phyloP scores from a whole-genome alignment of 2,888 invertebrate species.

The Phortica magna region DNA sequence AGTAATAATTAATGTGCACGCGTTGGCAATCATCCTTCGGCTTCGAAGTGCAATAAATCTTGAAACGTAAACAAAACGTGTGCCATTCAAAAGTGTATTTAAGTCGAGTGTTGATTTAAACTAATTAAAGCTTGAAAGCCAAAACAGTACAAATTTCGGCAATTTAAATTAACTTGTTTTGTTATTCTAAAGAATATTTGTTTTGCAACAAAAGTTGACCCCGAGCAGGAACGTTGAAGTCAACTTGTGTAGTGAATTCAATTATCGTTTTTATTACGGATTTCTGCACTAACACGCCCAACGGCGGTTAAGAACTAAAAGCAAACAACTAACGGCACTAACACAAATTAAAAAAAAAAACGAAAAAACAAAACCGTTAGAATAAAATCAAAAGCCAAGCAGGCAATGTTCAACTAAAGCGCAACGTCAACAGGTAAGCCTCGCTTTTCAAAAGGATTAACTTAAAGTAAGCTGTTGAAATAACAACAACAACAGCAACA shows the following conservation, averaged over 20 bases:
- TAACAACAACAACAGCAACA: constrained; percentile 51
- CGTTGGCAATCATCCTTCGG: background rate
- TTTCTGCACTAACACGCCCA: background rate
- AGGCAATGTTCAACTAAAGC: constrained; percentile 31
- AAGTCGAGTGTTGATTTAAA: background rate
- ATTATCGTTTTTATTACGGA: background rate
- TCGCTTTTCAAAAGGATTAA: constrained; percentile 64
- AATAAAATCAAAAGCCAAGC: constrained; percentile 6
- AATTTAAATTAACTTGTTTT: background rate
- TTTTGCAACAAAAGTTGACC: background rate
- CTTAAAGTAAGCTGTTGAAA: constrained; percentile 62
- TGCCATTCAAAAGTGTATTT: background rate
- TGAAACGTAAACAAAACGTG: background rate
- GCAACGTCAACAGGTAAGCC: constrained; percentile 66
- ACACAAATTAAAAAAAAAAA: constrained; percentile 3
- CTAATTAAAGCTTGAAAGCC: background rate
- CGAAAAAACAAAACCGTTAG: background rate
- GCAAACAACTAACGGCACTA: constrained; percentile 12
- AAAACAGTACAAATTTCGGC: background rate
- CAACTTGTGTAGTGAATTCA: background rate
- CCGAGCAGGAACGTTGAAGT: background rate
- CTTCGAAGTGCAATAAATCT: background rate
- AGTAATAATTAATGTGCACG: background rate
- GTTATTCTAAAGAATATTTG: background rate
- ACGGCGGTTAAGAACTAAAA: constrained; percentile 3